phyloP scores from a whole-genome alignment of 2,888 invertebrate genomes.

The Homarus gammarus region DNA sequence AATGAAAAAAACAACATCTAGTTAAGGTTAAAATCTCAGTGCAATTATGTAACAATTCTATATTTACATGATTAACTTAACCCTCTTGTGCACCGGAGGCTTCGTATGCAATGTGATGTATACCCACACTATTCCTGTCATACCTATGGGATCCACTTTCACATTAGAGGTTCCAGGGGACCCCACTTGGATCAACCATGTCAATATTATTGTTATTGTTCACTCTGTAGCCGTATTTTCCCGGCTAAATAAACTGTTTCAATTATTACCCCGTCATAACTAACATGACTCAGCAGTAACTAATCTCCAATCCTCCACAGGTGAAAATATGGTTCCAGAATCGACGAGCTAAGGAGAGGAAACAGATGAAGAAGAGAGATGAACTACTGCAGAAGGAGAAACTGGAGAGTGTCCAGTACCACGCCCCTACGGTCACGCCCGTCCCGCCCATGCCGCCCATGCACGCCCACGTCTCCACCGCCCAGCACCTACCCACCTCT shows the following conservation, averaged over 20 bases:
- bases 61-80: no score
- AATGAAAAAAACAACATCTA: no score
- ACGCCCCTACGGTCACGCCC: constrained; percentile 42
- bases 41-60: no score
- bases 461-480: constrained; percentile 42
- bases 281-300: neutral
- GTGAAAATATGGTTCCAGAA: constrained; percentile 77
- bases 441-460: constrained; percentile 35
- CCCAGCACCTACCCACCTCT: constrained; percentile 42
- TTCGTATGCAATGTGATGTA: no score
- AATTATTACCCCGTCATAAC: neutral
- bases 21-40: no score
- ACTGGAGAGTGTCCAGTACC: constrained; percentile 54
- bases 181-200: neutral
- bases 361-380: constrained; percentile 74
- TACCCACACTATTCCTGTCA: no score
- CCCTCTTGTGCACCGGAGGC: no score
- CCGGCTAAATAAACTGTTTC: no score
- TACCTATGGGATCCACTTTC: no score
- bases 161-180: no score
- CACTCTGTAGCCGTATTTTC: no score
- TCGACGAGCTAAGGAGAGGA: constrained; percentile 76
- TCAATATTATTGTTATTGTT: no score
- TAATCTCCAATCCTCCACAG: constrained; percentile 47
- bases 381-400: constrained; percentile 68